Conservation (phyloP, 2,797 vertebrate species). For the Alectoris magna region DNA sequence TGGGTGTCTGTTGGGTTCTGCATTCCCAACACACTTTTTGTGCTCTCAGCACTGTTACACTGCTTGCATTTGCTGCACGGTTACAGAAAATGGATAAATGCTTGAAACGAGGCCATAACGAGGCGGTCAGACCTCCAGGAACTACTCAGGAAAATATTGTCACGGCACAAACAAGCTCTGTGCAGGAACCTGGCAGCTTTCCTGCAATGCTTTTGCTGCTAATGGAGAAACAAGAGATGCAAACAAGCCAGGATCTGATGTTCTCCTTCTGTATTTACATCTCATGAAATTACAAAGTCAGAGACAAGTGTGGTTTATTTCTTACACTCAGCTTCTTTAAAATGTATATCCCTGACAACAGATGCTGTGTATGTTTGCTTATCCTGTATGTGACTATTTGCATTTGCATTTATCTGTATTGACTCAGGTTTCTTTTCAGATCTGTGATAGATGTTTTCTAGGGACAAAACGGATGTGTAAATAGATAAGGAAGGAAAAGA, state of each 20-base stretch:
- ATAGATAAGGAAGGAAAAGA: slow-evolving; percentile 42
- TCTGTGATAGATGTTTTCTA: not conserved
- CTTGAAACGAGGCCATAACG: not conserved
- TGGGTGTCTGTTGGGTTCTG: not conserved
- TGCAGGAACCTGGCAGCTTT: slow-evolving; percentile 10
- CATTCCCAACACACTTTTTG: not conserved
- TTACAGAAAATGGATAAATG: not conserved
- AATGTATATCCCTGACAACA: slow-evolving; percentile 20
- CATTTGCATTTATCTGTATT: slow-evolving; percentile 35
- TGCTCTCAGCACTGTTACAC: not conserved
- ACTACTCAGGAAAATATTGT: not conserved
- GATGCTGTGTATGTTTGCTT: slow-evolving; percentile 34
- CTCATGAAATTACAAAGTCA: slow-evolving; percentile 5
- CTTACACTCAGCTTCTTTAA: not conserved
- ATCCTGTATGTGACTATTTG: slow-evolving; percentile 34
- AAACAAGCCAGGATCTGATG: not conserved
- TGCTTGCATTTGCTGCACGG: not conserved
- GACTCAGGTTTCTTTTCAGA: slow-evolving; percentile 48
- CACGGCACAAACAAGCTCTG: not conserved
- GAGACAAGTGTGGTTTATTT: not conserved
- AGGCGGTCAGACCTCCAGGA: not conserved
- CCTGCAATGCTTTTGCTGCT: not conserved
- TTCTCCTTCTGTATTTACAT: not conserved
- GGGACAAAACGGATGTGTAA: slow-evolving; percentile 31
- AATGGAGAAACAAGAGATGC: slow-evolving; percentile 24